Percentiles rank a stretch among this genome's conserved stretches.
These are phyloP conservation scores for Drosophila arawakana DNA, from an alignment of 1,140 invertebrate genomes.

Conservation along the genomic window DNA sequence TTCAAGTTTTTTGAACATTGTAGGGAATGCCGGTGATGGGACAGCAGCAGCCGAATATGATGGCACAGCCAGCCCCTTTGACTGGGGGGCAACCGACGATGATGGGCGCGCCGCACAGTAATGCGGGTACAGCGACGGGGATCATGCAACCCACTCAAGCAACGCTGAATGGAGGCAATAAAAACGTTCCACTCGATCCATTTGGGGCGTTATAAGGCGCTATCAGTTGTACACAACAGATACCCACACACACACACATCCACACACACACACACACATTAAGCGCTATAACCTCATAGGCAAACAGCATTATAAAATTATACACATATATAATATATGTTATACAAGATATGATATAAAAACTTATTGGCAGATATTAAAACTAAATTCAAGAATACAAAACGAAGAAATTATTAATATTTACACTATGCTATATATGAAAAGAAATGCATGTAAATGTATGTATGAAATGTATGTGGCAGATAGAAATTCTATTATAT, in stretches of 20 bases:
- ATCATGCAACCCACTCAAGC: slow-evolving; percentile 77
- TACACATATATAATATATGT: slow-evolving; percentile 45
- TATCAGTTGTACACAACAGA: slow-evolving; percentile 28
- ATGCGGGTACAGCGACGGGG: slow-evolving; percentile 54
- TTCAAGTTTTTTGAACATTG: slow-evolving; percentile 38
- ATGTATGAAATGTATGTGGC: no score
- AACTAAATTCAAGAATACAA: slow-evolving; percentile 35
- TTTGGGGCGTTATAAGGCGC: slow-evolving; percentile 84
- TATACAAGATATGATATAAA: slow-evolving; percentile 49
- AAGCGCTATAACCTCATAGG: slow-evolving; percentile 74
- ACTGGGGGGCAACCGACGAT: slow-evolving; percentile 83
- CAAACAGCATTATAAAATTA: slow-evolving; percentile 56
- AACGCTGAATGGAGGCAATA: slow-evolving; percentile 78
- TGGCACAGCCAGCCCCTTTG: slow-evolving; percentile 83
- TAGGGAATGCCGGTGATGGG: slow-evolving; percentile 84
- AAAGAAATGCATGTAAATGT: slow-evolving; percentile 53
- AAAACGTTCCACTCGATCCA: slow-evolving; percentile 81
- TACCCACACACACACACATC: slow-evolving; percentile 18
- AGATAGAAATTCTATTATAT: slow-evolving; percentile 71
- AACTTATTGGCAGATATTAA: slow-evolving; percentile 58
- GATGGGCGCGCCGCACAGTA: slow-evolving; percentile 82
- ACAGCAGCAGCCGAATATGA: slow-evolving; percentile 67
- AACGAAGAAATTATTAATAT: slow-evolving; percentile 59
- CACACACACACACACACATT: slow-evolving; percentile 38
- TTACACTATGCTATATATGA: slow-evolving; percentile 57